These are phyloP conservation scores for Melanotaenia duboulayi DNA, from an alignment of 2,113 vertebrate genomes.

Conservation along the genomic window DNA sequence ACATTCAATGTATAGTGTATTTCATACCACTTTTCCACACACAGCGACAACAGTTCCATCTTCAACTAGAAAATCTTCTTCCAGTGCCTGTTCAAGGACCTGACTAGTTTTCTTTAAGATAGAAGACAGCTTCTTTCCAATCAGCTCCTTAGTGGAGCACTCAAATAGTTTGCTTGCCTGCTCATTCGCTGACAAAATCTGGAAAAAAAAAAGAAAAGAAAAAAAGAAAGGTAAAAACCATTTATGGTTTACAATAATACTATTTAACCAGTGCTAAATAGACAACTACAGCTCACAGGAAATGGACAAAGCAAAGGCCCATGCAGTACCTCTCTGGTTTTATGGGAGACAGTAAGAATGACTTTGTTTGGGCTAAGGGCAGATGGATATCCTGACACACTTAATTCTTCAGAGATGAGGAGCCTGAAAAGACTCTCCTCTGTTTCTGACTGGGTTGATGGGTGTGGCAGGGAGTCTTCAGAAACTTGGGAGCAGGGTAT, in stretches of 20 bases:
- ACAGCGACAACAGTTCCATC: constrained; percentile 74
- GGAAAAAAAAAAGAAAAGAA: not conserved
- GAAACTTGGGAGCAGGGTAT: constrained; percentile 20
- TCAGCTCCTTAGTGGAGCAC: constrained; percentile 82
- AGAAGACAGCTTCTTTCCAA: constrained; percentile 84
- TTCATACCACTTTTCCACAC: constrained; percentile 89
- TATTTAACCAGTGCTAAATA: not conserved
- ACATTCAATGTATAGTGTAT: not conserved
- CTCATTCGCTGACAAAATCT: constrained; percentile 92
- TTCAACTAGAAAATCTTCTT: constrained; percentile 80
- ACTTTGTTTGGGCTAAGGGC: constrained; percentile 85
- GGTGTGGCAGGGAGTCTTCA: constrained; percentile 42
- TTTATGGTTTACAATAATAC: not conserved
- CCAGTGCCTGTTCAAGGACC: constrained; percentile 80
- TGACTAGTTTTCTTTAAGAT: constrained; percentile 86
- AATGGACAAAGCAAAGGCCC: not conserved
- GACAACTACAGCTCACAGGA: not conserved
- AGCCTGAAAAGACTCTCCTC: constrained; percentile 79
- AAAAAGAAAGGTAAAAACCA: not conserved
- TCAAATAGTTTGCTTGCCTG: constrained; percentile 89
- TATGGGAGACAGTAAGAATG: constrained; percentile 83
- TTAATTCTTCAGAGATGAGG: constrained; percentile 66
- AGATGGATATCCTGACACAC: constrained; percentile 59
- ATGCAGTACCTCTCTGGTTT: constrained; percentile 84
- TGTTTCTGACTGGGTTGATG: constrained; percentile 71